These are phyloP conservation scores for Monomorium pharaonis DNA, from an alignment of 1,140 invertebrate species.

Conservation along the genomic window DNA sequence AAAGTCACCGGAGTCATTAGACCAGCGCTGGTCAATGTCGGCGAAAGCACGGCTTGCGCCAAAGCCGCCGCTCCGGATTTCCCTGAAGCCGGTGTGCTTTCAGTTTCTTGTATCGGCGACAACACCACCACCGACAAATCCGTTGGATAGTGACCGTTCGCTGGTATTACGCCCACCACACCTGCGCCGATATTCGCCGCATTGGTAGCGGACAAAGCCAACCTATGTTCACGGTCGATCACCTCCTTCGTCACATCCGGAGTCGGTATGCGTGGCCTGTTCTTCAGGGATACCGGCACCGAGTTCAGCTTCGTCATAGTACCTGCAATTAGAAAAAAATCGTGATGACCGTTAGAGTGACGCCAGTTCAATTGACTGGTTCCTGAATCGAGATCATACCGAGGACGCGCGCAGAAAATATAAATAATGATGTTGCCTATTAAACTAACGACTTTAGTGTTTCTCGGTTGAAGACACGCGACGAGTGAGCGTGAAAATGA, in stretches of 20 bases:
- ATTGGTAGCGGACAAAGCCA: constrained; percentile 85
- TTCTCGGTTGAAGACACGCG: constrained; percentile 24
- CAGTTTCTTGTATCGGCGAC: constrained; percentile 90
- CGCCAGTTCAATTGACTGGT: not conserved
- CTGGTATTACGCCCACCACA: constrained; percentile 87
- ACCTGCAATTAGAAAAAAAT: constrained; percentile 80
- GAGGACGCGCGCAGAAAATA: constrained; percentile 35
- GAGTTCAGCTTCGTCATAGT: constrained; percentile 88
- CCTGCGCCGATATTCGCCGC: constrained; percentile 86
- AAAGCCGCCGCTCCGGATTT: constrained; percentile 89
- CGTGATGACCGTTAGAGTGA: not conserved
- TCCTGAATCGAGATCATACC: constrained; percentile 7
- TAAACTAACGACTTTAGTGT: constrained; percentile 13
- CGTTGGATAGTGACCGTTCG: constrained; percentile 85
- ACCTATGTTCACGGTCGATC: constrained; percentile 88
- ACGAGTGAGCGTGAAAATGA: constrained; percentile 42
- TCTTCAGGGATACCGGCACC: constrained; percentile 89
- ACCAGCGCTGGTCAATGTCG: constrained; percentile 85
- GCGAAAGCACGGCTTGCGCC: constrained; percentile 89
- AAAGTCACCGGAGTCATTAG: constrained; percentile 87
- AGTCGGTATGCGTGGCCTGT: constrained; percentile 93
- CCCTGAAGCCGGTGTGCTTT: constrained; percentile 89
- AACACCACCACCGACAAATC: constrained; percentile 90
- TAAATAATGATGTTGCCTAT: constrained; percentile 31
- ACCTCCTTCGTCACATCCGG: constrained; percentile 93